Base-by-base conservation (phyloP, 2,888 invertebrate genomes). In the Halocaridina rubra region DNA sequence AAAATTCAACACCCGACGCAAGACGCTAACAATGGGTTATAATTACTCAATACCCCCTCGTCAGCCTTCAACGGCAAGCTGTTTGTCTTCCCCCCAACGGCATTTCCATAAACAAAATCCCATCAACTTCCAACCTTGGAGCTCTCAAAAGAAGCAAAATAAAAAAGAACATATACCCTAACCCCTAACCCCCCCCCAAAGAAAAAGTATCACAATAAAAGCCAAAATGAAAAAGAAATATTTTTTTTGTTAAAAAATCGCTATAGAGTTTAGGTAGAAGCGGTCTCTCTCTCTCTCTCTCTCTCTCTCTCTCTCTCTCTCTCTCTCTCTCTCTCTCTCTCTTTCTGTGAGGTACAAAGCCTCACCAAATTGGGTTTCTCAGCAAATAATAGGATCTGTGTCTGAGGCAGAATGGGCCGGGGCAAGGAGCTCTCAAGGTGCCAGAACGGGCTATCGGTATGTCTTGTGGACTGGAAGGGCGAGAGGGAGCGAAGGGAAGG, bases 341-440 rank as follows among this genome's bases (percentile, higher is more conserved):
- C n/a, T 39, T 77, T 77, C 77, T 71, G 77, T 71, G 82, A 82
- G 82, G 82, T 82, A 82, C 82, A 82, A 82, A 82, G 78, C 82
- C 82, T 69, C 77, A 77, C 77, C 82, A 82, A 82, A 77, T 82
- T 77, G 82, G 82, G 77, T 82, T 82, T 82, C 82, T 82, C 82
- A 82, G 82, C 82, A 82, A 82, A 82, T 82, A 82, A 82, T 82
- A 78, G 82, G 82, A 82, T 82, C 82, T 78, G 71, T 82, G 82
- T 82, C 82, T 72, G 82, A 77, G 77, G 81, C 81, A 81, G 81
- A 81, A 76, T 81, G 81, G 81, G 81, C 81, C 76, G 81, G 81
- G 67, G 64, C 71, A 71, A 69, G 82, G 82, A 82, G 76, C 71
- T 77, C 77, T 74, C 39, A 69, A 75, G 59, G 81, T 81, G 81